Evolutionary conservation across 2,797 vertebrate genomes (phyloP).

Genomic region (Antrozous pallidus): DNA sequence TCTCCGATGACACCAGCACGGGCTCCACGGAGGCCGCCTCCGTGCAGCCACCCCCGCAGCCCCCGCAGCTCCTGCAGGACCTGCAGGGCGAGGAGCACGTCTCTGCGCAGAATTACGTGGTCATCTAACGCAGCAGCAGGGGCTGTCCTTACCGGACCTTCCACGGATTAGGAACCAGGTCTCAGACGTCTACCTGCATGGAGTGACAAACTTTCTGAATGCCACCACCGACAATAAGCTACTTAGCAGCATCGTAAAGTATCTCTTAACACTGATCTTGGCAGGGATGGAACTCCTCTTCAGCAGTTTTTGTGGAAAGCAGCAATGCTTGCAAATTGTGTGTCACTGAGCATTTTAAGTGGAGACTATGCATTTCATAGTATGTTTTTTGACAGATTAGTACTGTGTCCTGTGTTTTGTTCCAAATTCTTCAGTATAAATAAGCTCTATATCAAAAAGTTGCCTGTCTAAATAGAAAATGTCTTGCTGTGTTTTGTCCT

Average conservation of each 20-base stretch:
- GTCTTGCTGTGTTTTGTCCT: conserved; percentile 91
- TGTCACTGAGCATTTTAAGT: conserved; percentile 82
- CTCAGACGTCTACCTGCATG: conserved; percentile 88
- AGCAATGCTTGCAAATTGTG: conserved; percentile 84
- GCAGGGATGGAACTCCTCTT: conserved; percentile 83
- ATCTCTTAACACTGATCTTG: conserved; percentile 85
- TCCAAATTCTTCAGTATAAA: conserved; percentile 94
- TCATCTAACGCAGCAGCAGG: conserved; percentile 85
- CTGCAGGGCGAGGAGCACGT: conserved; percentile 82
- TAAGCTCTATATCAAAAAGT: conserved; percentile 91
- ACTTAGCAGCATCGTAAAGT: conserved; percentile 78
- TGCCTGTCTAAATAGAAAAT: conserved; percentile 90
- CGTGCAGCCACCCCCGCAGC: conserved; percentile 80
- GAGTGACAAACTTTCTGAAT: conserved; percentile 85
- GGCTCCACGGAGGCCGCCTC: conserved; percentile 84
- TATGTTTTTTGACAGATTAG: conserved; percentile 88
- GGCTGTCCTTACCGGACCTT: conserved; percentile 87
- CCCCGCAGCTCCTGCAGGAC: conserved; percentile 79
- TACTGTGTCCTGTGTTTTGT: conserved; percentile 90
- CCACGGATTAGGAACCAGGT: conserved; percentile 74
- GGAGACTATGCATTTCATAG: conserved; percentile 88
- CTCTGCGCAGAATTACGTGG: conserved; percentile 86
- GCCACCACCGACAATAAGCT: conserved; percentile 67
- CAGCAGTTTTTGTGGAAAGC: conserved; percentile 83
- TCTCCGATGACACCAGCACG: conserved; percentile 90